These are phyloP conservation scores for Eupeodes corollae DNA, from an alignment of 1,140 invertebrate genomes.

Conservation along the genomic window DNA sequence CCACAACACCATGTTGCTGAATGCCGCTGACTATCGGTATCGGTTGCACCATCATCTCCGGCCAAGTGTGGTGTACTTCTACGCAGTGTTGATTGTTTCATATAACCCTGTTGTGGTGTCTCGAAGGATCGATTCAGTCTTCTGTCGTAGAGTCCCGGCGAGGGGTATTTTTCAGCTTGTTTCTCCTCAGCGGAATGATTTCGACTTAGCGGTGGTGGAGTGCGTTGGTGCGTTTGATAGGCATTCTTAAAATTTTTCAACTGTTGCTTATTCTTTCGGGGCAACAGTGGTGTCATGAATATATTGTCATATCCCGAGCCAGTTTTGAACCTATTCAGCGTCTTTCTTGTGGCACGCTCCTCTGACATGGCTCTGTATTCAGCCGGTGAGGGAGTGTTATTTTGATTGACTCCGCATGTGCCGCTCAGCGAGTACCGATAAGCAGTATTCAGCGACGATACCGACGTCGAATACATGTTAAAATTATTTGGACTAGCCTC, in stretches of 20 bases:
- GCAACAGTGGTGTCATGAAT: slow-evolving; percentile 31
- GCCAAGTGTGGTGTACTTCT: slow-evolving; percentile 15
- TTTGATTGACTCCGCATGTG: slow-evolving; percentile 4
- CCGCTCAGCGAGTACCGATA: slow-evolving; percentile 22
- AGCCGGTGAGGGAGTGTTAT: slow-evolving; percentile 1
- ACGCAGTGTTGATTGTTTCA: slow-evolving; percentile 20
- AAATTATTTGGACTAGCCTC: slow-evolving; percentile 37
- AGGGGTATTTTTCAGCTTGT: slow-evolving; percentile 1
- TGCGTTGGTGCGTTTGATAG: slow-evolving; percentile 12
- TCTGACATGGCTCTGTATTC: slow-evolving; percentile 32
- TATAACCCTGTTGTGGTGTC: slow-evolving; percentile 25
- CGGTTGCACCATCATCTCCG: slow-evolving; percentile 5
- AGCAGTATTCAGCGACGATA: slow-evolving; percentile 23
- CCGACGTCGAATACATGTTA: slow-evolving; percentile 34
- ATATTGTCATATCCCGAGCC: slow-evolving; percentile 35
- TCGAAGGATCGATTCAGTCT: slow-evolving; percentile 36
- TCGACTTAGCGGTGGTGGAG: slow-evolving; percentile 5
- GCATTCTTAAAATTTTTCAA: slow-evolving; percentile 9
- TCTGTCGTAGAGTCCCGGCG: slow-evolving; percentile 32
- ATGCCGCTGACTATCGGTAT: slow-evolving; percentile 12
- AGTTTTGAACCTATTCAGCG: slow-evolving; percentile 31
- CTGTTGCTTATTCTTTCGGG: slow-evolving; percentile 31
- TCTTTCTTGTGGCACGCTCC: slow-evolving; percentile 28
- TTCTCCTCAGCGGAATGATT: slow-evolving; percentile 4
- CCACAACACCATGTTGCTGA: slow-evolving; percentile 46